Evolutionary conservation across 2,797 vertebrate species (phyloP).

Genomic region (Eutrigla gurnardus): DNA sequence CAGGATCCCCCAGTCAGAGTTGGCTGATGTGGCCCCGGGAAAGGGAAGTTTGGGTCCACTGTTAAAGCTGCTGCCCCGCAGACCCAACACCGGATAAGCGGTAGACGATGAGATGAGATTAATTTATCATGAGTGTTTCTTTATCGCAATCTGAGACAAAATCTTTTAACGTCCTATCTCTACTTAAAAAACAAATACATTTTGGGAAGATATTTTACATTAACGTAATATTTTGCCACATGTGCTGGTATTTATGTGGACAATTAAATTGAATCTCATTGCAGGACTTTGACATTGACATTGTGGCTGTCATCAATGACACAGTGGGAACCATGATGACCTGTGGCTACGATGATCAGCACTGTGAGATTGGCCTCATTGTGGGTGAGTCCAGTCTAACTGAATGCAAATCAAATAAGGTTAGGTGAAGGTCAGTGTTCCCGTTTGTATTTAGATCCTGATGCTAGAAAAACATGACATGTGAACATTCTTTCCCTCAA

Average conservation of each 20-base stretch:
- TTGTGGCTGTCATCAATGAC: conserved; percentile 95
- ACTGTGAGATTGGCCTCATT: conserved; percentile 96
- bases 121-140: too few relatives aligned
- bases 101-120: too few relatives aligned
- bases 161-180: too few relatives aligned
- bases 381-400: conserved; percentile 85
- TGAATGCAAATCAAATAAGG: background rate
- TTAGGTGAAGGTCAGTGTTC: background rate
- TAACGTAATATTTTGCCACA: background rate
- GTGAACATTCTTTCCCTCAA: conserved; percentile 52
- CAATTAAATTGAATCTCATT: conserved; percentile 19
- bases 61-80: too few relatives aligned
- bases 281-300: conserved; percentile 96
- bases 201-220: background rate
- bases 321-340: conserved; percentile 99
- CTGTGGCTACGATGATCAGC: conserved; percentile 95
- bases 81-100: too few relatives aligned
- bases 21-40: too few relatives aligned
- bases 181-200: background rate
- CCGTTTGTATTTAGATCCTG: background rate
- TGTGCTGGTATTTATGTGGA: background rate
- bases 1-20: too few relatives aligned
- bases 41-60: too few relatives aligned
- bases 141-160: too few relatives aligned
- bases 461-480: background rate